Evolutionary conservation across 2,888 invertebrate genomes (phyloP).

Genomic region (Drosophila nr. medialis): DNA sequence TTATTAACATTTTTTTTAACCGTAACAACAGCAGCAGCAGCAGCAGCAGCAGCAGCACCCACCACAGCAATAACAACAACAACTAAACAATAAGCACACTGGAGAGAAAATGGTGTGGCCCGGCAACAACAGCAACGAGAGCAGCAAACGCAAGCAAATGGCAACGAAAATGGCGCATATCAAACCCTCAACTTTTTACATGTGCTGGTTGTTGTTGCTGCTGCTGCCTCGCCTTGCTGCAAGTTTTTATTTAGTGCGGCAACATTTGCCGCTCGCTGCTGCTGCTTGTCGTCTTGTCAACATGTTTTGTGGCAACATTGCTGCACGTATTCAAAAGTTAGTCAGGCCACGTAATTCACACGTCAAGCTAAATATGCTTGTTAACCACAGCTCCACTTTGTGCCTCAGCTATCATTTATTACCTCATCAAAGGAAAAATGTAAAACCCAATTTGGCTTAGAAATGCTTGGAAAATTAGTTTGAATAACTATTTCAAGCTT

Average conservation of each 20-base stretch:
- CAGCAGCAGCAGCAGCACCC: constrained; percentile 46
- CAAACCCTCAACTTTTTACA: constrained; percentile 61
- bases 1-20: constrained; percentile 73
- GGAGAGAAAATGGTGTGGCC: constrained; percentile 60
- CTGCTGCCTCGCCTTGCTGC: constrained; percentile 63
- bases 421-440: constrained; percentile 16
- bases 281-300: constrained; percentile 71
- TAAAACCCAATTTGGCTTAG: neutral
- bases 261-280: constrained; percentile 45
- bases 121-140: constrained; percentile 33
- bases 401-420: constrained; percentile 27
- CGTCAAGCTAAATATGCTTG: constrained; percentile 73
- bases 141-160: constrained; percentile 70
- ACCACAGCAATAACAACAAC: constrained; percentile 49
- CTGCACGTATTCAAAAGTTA: constrained; percentile 79
- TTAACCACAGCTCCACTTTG: constrained; percentile 42
- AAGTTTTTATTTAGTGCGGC: constrained; percentile 64
- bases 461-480: constrained; percentile 8
- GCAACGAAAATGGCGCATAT: constrained; percentile 81
- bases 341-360: constrained; percentile 80
- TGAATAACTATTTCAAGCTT: constrained; percentile 2
- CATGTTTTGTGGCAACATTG: constrained; percentile 73
- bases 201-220: constrained; percentile 21
- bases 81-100: constrained; percentile 10
- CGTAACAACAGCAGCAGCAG: constrained; percentile 36